Evolutionary conservation across 2,888 invertebrate species (phyloP).

Genomic region (Deilephila porcellus): DNA sequence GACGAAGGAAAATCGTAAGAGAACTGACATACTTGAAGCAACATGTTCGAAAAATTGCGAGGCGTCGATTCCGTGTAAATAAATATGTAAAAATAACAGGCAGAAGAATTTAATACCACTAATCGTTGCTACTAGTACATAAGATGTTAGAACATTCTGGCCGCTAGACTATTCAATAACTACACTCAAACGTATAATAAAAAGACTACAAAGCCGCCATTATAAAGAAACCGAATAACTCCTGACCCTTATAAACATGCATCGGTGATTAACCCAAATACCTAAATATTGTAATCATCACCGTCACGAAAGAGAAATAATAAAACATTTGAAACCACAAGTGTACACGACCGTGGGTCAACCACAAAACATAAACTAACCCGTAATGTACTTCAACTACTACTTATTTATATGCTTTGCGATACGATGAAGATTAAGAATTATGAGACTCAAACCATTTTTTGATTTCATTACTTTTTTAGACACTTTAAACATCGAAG

Average conservation of each 20-base stretch:
- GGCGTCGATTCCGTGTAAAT: too few species aligned
- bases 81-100: too few species aligned
- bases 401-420: not conserved
- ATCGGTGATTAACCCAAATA: conserved; percentile 15
- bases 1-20: too few species aligned
- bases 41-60: too few species aligned
- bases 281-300: conserved; percentile 15
- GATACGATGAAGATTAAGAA: not conserved
- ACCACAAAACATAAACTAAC: not conserved
- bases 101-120: too few species aligned
- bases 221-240: conserved; percentile 5
- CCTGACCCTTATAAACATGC: conserved; percentile 7
- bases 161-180: too few species aligned
- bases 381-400: not conserved
- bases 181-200: not conserved
- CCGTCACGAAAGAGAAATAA: conserved; percentile 7
- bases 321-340: conserved; percentile 10
- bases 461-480: too few species aligned
- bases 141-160: too few species aligned
- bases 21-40: too few species aligned
- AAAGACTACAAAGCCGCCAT: not conserved
- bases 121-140: too few species aligned
- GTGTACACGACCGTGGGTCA: not conserved
- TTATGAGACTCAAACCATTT: too few species aligned
- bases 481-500: too few species aligned